Conservation (phyloP, 2,113 vertebrate species). For the Phodopus roborovskii region DNA sequence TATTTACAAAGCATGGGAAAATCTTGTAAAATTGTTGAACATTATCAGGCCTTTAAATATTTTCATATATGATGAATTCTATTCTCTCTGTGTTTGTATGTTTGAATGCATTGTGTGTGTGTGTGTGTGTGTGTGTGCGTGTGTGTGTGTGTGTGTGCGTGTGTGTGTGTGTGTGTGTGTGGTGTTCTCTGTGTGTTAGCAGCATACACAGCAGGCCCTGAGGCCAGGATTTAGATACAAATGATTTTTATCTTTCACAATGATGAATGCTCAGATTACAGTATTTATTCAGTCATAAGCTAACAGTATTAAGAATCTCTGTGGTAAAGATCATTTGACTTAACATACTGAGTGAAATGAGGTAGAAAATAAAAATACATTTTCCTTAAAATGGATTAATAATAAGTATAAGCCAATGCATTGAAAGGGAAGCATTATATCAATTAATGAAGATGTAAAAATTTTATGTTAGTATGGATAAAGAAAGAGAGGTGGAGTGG, state of each 20-base stretch:
- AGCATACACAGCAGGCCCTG: not conserved
- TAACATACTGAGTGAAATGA: not conserved
- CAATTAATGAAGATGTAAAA: not conserved
- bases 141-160: not conserved
- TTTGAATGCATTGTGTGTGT: not conserved
- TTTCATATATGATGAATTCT: not conserved
- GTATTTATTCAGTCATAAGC: not conserved
- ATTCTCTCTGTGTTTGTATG: not conserved
- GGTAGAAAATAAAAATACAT: constrained; percentile 3
- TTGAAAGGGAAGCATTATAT: not conserved
- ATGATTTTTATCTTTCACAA: not conserved
- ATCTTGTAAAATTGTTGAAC: not conserved
- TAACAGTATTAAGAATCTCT: not conserved
- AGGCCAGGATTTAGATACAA: not conserved
- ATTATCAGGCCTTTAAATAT: not conserved
- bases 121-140: not conserved
- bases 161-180: no score
- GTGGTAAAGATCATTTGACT: not conserved
- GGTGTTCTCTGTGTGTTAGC: not conserved
- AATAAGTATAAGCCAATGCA: not conserved
- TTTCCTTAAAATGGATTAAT: not conserved
- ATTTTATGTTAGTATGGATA: not conserved
- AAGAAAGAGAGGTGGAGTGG: not conserved
- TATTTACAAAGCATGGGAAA: not conserved
- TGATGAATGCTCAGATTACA: not conserved